Base-by-base conservation (phyloP, 2,797 vertebrate species). In the Chaenodraco wilsoni region DNA sequence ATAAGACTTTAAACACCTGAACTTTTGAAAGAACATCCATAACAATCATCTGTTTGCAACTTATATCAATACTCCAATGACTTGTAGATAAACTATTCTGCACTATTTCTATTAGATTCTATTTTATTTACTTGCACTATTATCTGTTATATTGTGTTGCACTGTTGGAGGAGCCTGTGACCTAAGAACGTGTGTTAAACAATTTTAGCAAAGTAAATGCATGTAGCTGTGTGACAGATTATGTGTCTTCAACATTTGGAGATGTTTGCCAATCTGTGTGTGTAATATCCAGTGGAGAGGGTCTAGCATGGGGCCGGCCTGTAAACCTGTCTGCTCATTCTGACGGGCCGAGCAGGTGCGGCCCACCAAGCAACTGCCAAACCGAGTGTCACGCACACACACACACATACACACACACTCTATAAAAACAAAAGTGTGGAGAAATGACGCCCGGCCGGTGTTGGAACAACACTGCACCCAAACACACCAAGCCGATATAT, bases 321-420 rank as follows among this genome's bases (percentile, higher is more conserved):
- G 75, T 89, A 91, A 90, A 91, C 44, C 83, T 88, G 88, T 87
- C 89, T 41, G 65, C 48, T 76, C 54, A 9, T 69, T 50, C 51
- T 93, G 90, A 93, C 0, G 63, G 15, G 14, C 27, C 46, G 55
- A 88, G 65, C 91, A 92, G 92, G 88, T 93, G 92, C 83, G 54
- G 58, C 40, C 57, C 65, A 17, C n/a, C 44, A 61, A 78, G 58
- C 72, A 80, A 84, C 84, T 76, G 84, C 69, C 5, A 2, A 3
- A 45, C 43, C 9, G 31, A 69, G n/a, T 57, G 54, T 73, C 79
- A 74, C 27, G 2, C 55, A 19, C 52, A 15, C 54, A 37, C n/a
- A n/a, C 54, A n/a, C 51, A 49, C 50, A 63, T 50, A 45, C 50
- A 63, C 54, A 62, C 81, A 71, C 67, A 72, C 50, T 19, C 71